Percentiles rank a stretch among this genome's conserved stretches.
These are phyloP conservation scores for Drosophila sturtevanti DNA, from an alignment of 1,140 invertebrate species.

Conservation along the genomic window DNA sequence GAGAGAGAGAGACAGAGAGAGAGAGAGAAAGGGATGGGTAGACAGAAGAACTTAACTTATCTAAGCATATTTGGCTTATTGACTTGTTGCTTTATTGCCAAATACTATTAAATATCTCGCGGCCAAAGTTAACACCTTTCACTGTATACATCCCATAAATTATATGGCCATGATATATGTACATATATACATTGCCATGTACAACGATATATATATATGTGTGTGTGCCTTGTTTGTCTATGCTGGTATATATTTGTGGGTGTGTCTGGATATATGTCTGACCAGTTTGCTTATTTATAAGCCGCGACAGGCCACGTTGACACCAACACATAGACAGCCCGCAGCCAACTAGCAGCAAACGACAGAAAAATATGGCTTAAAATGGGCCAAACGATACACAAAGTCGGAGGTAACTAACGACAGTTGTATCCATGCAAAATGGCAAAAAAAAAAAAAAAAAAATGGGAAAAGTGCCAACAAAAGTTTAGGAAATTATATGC, in stretches of 20 bases:
- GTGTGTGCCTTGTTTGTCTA: slow-evolving; percentile 7
- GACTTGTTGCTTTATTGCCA: slow-evolving; percentile 9
- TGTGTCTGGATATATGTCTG: slow-evolving; percentile 22
- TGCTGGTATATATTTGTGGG: background rate
- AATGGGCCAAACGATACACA: background rate
- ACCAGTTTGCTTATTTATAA: slow-evolving; percentile 54
- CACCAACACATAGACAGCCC: slow-evolving; percentile 22
- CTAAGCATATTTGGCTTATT: slow-evolving; percentile 11
- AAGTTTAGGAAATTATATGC: no score
- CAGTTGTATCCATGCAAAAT: background rate
- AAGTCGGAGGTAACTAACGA: background rate
- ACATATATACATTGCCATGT: background rate
- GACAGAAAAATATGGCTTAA: background rate
- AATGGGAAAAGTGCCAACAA: background rate
- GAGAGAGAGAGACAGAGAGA: background rate
- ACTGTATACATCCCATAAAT: slow-evolving; percentile 39
- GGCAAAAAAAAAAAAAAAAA: no score
- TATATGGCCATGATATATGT: slow-evolving; percentile 12
- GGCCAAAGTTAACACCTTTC: slow-evolving; percentile 34
- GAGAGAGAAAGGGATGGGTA: background rate
- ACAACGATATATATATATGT: background rate
- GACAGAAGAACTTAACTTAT: slow-evolving; percentile 1
- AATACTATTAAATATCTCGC: slow-evolving; percentile 25
- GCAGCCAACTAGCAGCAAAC: background rate
- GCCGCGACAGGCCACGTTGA: slow-evolving; percentile 51